phyloP scores from a whole-genome alignment of 2,888 invertebrate species.

The Nephrotoma guestfalica region DNA sequence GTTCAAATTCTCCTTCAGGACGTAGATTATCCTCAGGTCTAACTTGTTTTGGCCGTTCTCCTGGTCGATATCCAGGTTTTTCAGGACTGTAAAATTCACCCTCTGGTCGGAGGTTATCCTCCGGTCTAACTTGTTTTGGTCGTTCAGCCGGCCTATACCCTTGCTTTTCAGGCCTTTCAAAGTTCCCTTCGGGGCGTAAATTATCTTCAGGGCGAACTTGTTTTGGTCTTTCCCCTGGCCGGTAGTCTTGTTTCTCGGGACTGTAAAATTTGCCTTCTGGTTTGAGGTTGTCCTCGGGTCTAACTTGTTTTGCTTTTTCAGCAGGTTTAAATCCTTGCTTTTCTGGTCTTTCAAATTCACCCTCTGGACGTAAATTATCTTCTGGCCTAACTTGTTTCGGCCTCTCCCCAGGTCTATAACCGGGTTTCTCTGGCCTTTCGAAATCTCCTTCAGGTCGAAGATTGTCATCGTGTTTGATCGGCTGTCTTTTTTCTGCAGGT shows the following conservation, averaged over 20 bases:
- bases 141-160: background rate
- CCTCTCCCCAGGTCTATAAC: background rate
- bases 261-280: background rate
- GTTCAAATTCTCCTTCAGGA: conserved; percentile 40
- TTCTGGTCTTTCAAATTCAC: background rate
- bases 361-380: background rate
- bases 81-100: conserved; percentile 37
- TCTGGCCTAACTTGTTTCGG: background rate
- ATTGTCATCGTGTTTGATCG: background rate
- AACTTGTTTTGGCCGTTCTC: conserved; percentile 22
- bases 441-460: background rate
- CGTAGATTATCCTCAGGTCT: conserved; percentile 33
- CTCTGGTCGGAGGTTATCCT: conserved; percentile 31
- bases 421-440: background rate
- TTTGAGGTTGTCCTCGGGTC: background rate
- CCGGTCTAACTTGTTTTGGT: background rate
- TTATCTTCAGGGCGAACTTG: conserved; percentile 33
- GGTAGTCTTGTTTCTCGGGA: background rate
- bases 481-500: conserved; percentile 13
- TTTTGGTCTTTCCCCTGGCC: conserved; percentile 8
- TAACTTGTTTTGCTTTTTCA: background rate
- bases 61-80: conserved; percentile 37
- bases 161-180: background rate
- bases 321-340: background rate
- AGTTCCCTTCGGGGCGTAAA: conserved; percentile 1